phyloP scores from a whole-genome alignment of 37 sponge, comb jelly and placozoan species.

The Ianthella basta region DNA sequence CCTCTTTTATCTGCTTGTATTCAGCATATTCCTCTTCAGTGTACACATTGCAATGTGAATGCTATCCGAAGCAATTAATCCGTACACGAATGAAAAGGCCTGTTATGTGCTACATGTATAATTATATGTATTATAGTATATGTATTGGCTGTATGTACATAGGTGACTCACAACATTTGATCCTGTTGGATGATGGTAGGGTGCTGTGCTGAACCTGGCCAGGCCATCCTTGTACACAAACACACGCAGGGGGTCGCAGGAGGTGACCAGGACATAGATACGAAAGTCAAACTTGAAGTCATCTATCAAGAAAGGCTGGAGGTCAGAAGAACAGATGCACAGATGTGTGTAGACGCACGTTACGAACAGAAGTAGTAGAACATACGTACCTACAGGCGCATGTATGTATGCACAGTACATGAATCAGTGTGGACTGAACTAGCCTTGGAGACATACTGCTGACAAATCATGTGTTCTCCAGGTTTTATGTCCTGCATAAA shows the following conservation, averaged over 20 bases:
- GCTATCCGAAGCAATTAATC: too few relatives aligned
- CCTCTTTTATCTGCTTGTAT: too few relatives aligned
- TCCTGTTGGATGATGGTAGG: slow-evolving; percentile 84
- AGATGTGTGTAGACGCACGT: neutral
- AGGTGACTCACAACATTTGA: slow-evolving; percentile 78
- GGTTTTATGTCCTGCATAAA: slow-evolving; percentile 72
- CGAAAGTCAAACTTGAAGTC: slow-evolving; percentile 97
- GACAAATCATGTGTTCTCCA: slow-evolving; percentile 89
- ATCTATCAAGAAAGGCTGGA: slow-evolving; percentile 93
- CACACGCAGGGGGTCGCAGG: slow-evolving; percentile 95
- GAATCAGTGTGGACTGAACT: neutral
- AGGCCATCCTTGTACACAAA: slow-evolving; percentile 97
- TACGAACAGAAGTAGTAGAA: neutral
- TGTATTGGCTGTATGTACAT: neutral
- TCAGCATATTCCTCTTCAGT: too few relatives aligned
- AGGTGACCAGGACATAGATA: slow-evolving; percentile 95
- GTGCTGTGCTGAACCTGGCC: slow-evolving; percentile 85
- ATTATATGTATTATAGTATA: too few relatives aligned
- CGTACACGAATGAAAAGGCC: too few relatives aligned
- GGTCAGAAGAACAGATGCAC: neutral
- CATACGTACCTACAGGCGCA: neutral
- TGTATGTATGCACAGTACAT: neutral
- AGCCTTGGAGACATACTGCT: slow-evolving; percentile 93
- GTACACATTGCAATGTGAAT: too few relatives aligned
- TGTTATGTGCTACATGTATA: too few relatives aligned